Conservation (phyloP, 2,888 invertebrate genomes). For the Zhuqinia jingwanae region DNA sequence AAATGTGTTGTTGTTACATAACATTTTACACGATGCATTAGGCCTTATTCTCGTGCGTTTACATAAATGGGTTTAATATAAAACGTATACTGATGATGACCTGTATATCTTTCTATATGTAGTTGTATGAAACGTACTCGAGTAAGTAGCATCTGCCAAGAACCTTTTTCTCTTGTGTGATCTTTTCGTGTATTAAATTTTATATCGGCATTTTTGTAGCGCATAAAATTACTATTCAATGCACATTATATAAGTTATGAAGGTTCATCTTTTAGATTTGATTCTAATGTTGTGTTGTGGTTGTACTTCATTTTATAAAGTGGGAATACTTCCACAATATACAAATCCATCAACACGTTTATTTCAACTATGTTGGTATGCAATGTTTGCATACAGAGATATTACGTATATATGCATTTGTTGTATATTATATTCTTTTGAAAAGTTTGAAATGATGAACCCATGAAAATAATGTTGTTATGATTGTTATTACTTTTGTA, state of each 20-base stretch:
- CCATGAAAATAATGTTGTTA: slow-evolving; percentile 57
- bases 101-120: background rate
- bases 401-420: background rate
- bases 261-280: background rate
- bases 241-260: background rate
- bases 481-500: slow-evolving; percentile 63
- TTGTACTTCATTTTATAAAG: slow-evolving; percentile 50
- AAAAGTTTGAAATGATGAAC: slow-evolving; percentile 35
- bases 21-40: slow-evolving; percentile 67
- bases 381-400: background rate
- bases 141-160: too few species aligned
- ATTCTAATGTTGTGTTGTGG: slow-evolving; percentile 34
- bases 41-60: slow-evolving; percentile 55
- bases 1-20: slow-evolving; percentile 64
- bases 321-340: slow-evolving; percentile 7
- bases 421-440: background rate
- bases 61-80: slow-evolving; percentile 46
- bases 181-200: too few species aligned
- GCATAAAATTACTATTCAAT: background rate
- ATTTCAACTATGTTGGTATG: background rate
- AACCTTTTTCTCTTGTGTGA: too few species aligned
- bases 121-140: too few species aligned
- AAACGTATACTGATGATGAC: background rate
- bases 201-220: background rate
- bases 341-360: slow-evolving; percentile 54